These are phyloP conservation scores for Ariopsis seemanni DNA, from an alignment of 2,113 vertebrate species.

Conservation along the genomic window DNA sequence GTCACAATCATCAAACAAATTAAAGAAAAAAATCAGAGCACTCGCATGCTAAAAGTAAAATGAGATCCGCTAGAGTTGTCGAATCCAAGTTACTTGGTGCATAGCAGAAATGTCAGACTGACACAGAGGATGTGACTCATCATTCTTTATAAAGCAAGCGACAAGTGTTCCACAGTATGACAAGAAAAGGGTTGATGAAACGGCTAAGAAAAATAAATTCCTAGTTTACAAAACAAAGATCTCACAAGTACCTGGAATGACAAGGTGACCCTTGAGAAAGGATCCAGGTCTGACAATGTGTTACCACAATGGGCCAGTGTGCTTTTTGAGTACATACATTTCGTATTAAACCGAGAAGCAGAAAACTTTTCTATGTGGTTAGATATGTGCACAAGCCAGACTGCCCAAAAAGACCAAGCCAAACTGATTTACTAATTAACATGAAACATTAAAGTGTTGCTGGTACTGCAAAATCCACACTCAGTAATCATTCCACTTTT, in stretches of 20 bases:
- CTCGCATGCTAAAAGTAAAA: neutral
- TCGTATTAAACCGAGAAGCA: neutral
- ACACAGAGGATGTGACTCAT: constrained; percentile 22
- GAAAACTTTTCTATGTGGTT: neutral
- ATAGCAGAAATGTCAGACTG: neutral
- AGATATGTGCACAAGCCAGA: neutral
- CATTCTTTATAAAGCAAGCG: constrained; percentile 1
- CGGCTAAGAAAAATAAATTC: neutral
- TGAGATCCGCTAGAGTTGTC: neutral
- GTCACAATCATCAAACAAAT: neutral
- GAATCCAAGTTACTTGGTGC: neutral
- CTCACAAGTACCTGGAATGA: neutral
- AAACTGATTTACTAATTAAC: neutral
- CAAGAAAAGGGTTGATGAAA: neutral
- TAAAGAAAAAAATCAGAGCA: neutral
- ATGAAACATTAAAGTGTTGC: neutral
- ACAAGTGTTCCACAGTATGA: neutral
- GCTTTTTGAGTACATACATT: neutral
- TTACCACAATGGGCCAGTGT: neutral
- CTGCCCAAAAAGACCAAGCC: neutral
- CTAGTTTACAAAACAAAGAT: neutral
- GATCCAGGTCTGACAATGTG: neutral
- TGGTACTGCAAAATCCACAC: neutral
- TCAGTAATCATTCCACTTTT: neutral
- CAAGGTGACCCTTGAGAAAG: neutral